Percentiles rank a stretch among this genome's conserved stretches.
phyloP scores from a whole-genome alignment of 2,797 vertebrate species.

The Carcharodon carcharias region DNA sequence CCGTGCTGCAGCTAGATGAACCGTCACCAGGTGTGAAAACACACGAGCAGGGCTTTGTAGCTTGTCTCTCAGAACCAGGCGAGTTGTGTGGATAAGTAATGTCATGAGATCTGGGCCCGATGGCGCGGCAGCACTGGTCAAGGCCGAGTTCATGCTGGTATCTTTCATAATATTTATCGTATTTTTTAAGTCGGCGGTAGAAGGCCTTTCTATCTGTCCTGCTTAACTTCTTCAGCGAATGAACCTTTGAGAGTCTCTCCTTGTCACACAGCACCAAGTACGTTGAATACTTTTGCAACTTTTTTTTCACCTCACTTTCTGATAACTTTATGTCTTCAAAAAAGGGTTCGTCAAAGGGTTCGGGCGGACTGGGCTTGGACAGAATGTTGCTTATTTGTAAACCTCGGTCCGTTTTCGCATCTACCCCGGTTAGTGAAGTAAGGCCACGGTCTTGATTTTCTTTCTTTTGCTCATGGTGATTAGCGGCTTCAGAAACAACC shows the following conservation, averaged over 20 bases:
- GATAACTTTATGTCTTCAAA: background rate
- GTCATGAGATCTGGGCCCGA: background rate
- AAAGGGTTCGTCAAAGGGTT: constrained; percentile 13
- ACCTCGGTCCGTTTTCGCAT: background rate
- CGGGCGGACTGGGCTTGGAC: no score
- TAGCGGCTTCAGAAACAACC: background rate
- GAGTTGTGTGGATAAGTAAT: background rate
- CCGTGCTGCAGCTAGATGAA: background rate
- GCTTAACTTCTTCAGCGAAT: constrained; percentile 42
- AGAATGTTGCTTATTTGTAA: background rate
- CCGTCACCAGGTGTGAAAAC: no score
- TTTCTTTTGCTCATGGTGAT: background rate
- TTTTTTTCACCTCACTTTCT: constrained; percentile 44
- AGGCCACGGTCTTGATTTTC: background rate
- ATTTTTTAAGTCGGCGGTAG: constrained; percentile 41
- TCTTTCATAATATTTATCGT: constrained; percentile 43
- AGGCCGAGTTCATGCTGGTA: constrained; percentile 39
- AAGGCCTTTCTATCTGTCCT: constrained; percentile 43
- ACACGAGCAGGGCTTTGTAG: background rate
- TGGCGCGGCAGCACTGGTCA: background rate
- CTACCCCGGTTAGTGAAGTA: background rate
- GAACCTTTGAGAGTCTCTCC: constrained; percentile 40
- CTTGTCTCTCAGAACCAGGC: background rate
- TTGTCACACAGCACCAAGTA: constrained; percentile 44
- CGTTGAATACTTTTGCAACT: constrained; percentile 46